phyloP scores from a whole-genome alignment of 2,888 invertebrate genomes.

The Eupeodes latifasciatus region DNA sequence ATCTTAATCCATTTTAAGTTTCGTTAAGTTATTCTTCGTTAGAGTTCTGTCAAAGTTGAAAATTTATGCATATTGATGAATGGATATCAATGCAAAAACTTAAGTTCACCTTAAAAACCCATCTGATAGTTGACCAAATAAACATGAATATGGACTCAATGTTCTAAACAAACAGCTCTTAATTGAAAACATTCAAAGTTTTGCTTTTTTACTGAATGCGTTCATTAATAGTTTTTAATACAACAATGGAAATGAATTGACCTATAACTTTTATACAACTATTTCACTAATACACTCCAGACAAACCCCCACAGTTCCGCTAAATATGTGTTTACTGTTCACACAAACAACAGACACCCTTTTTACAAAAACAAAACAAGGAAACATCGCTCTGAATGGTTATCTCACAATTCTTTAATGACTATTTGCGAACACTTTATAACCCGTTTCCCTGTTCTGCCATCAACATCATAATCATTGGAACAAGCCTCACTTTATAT shows the following conservation, averaged over 20 bases:
- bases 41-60: no score
- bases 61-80: no score
- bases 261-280: neutral
- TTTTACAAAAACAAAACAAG: constrained; percentile 11
- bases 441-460: constrained; percentile 38
- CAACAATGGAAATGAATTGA: no score
- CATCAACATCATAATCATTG: neutral
- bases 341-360: neutral
- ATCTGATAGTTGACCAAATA: no score
- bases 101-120: no score
- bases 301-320: neutral
- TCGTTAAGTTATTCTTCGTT: no score
- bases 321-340: neutral
- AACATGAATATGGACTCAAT: no score
- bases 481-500: constrained; percentile 22
- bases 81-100: no score
- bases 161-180: no score
- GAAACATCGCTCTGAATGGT: constrained; percentile 8
- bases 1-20: no score
- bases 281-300: neutral
- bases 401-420: constrained; percentile 60
- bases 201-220: neutral
- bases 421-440: constrained; percentile 35
- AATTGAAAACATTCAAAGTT: no score
- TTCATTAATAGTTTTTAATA: neutral